A percentile compares a stretch with the other conserved stretches of the same genome.
Conservation (phyloP, 30 jellyfish, hydroid and myxozoan species). For the Chrysaora quinquecirrha region DNA sequence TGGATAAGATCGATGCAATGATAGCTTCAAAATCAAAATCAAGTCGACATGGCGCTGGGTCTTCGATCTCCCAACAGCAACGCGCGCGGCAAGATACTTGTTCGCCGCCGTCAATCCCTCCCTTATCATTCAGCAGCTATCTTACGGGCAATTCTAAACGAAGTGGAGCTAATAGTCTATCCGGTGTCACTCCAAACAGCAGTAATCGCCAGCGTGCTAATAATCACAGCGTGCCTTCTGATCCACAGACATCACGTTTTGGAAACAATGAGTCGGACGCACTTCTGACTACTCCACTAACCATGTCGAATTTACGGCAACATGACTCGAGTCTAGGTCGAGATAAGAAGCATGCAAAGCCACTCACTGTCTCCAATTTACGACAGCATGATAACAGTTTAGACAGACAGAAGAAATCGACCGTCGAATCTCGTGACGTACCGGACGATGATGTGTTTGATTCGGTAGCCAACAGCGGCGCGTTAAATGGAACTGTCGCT, state of each 20-base stretch:
- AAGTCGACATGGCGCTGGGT: slow-evolving; percentile 61
- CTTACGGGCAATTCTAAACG: slow-evolving; percentile 77
- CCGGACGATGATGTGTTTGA: slow-evolving; percentile 40
- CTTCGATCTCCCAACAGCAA: slow-evolving; percentile 47
- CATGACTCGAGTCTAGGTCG: slow-evolving; percentile 98
- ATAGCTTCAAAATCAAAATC: slow-evolving; percentile 81
- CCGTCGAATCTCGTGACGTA: not conserved
- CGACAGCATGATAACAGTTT: slow-evolving; percentile 96
- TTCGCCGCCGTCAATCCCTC: slow-evolving; percentile 77
- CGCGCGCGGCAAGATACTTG: slow-evolving; percentile 73
- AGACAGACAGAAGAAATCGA: slow-evolving; percentile 74
- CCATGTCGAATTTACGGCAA: slow-evolving; percentile 89
- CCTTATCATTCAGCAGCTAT: slow-evolving; percentile 93
- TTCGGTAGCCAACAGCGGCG: slow-evolving; percentile 18
- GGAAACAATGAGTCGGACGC: slow-evolving; percentile 77
- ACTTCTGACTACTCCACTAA: slow-evolving; percentile 79
- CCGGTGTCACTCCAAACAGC: slow-evolving; percentile 59
- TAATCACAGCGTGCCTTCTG: slow-evolving; percentile 39
- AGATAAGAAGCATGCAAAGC: slow-evolving; percentile 69
- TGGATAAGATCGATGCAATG: slow-evolving; percentile 96
- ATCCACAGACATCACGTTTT: slow-evolving; percentile 51
- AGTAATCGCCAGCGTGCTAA: slow-evolving; percentile 67
- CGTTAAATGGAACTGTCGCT: slow-evolving; percentile 62
- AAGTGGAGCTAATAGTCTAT: slow-evolving; percentile 75
- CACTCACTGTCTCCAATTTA: slow-evolving; percentile 85